phyloP scores from a whole-genome alignment of 2,797 vertebrate species.

The Neomorphus geoffroyi region DNA sequence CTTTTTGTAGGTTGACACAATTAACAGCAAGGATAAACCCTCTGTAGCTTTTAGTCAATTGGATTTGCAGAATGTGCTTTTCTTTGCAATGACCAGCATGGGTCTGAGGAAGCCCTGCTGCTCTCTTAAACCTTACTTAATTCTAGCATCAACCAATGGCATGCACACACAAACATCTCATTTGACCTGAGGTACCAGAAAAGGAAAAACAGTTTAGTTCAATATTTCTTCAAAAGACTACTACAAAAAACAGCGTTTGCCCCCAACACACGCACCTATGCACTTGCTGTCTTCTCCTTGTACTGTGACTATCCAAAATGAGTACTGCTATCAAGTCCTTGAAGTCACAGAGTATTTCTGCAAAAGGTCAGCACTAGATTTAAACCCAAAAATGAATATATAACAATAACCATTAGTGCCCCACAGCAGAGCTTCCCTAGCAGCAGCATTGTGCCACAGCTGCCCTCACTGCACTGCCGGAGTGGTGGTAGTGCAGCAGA shows the following conservation, averaged over 20 bases:
- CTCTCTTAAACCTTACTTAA: not conserved
- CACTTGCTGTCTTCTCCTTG: not conserved
- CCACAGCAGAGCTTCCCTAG: not conserved
- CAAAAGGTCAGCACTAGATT: not conserved
- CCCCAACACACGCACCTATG: accelerated
- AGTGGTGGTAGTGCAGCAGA: not conserved
- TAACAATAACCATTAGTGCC: not conserved
- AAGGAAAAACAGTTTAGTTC: not conserved
- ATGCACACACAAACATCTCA: not conserved
- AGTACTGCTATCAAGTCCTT: not conserved
- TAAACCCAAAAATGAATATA: not conserved
- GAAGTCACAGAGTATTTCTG: not conserved
- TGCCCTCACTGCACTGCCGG: accelerated
- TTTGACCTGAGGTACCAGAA: not conserved
- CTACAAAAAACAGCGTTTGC: not conserved
- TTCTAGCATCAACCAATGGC: not conserved
- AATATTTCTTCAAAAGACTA: not conserved
- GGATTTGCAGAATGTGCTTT: slow-evolving; percentile 14
- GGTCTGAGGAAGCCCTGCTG: not conserved
- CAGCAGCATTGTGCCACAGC: not conserved
- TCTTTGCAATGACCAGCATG: slow-evolving; percentile 1
- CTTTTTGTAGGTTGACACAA: slow-evolving; percentile 49
- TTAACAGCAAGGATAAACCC: slow-evolving; percentile 36
- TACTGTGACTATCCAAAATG: not conserved
- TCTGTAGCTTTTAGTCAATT: not conserved